Percentiles rank a stretch among this genome's conserved stretches.
phyloP scores from a whole-genome alignment of 2,888 invertebrate genomes.

The Campaea margaritaria region DNA sequence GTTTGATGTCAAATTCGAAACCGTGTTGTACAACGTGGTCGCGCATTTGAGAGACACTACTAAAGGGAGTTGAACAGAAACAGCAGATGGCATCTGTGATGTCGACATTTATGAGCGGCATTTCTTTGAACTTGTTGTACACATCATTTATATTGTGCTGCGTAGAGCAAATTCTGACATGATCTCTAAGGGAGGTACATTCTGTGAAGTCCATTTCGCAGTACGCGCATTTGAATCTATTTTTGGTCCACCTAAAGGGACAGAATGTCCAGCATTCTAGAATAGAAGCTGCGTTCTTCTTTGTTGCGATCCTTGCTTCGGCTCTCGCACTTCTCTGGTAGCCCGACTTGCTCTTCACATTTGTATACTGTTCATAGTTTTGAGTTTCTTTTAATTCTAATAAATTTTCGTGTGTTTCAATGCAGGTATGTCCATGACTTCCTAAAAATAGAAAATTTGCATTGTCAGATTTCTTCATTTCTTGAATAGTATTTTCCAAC shows the following conservation, averaged over 20 bases:
- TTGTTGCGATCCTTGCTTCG: constrained; percentile 70
- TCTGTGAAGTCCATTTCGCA: constrained; percentile 74
- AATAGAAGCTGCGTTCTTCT: constrained; percentile 71
- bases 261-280: constrained; percentile 72
- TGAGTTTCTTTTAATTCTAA: constrained; percentile 47
- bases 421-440: constrained; percentile 55
- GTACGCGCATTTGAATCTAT: constrained; percentile 74
- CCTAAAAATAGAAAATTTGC: constrained; percentile 82
- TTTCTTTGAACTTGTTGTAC: constrained; percentile 77
- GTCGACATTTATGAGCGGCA: constrained; percentile 76
- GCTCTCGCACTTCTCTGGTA: constrained; percentile 72
- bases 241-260: constrained; percentile 77
- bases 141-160: constrained; percentile 68
- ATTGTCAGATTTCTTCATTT: constrained; percentile 26
- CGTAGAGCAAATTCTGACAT: constrained; percentile 62
- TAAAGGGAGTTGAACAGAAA: constrained; percentile 60
- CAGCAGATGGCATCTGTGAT: constrained; percentile 65
- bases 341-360: constrained; percentile 51
- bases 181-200: constrained; percentile 61
- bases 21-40: constrained; percentile 69
- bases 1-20: constrained; percentile 58
- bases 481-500: constrained; percentile 1
- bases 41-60: constrained; percentile 60
- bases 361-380: constrained; percentile 31
- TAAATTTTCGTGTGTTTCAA: constrained; percentile 47